A percentile compares a stretch with the other conserved stretches of the same genome.
Evolutionary conservation across 2,888 invertebrate species (phyloP).

Genomic region (Gandaritis pyraliata): DNA sequence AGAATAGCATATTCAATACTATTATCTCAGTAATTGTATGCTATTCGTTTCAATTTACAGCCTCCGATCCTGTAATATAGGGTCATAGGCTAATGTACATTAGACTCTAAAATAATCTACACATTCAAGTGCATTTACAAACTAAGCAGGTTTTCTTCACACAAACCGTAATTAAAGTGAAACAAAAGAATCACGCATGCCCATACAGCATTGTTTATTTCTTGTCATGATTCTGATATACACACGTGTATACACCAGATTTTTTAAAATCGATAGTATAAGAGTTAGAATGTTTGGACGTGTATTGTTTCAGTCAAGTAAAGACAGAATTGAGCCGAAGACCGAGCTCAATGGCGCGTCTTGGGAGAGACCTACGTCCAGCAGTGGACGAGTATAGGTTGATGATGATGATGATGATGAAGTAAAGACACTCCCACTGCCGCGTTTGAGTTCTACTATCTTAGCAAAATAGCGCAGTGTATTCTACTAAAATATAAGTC

Average conservation of each 20-base stretch:
- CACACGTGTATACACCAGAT: not conserved
- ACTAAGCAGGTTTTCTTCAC: not conserved
- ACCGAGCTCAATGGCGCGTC: too few relatives aligned
- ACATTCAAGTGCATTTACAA: slow-evolving; percentile 8
- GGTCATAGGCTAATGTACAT: slow-evolving; percentile 58
- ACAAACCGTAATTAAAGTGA: not conserved
- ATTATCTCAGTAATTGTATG: slow-evolving; percentile 39
- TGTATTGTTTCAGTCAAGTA: too few relatives aligned
- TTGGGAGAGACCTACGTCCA: too few relatives aligned
- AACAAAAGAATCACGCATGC: not conserved
- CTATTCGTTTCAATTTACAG: slow-evolving; percentile 53
- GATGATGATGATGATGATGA: too few relatives aligned
- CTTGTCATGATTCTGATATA: not conserved
- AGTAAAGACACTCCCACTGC: too few relatives aligned
- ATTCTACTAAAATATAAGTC: too few relatives aligned
- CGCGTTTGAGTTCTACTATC: too few relatives aligned
- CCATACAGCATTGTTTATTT: too few relatives aligned
- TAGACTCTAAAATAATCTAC: slow-evolving; percentile 40
- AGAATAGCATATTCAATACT: slow-evolving; percentile 24
- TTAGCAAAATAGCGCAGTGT: too few relatives aligned
- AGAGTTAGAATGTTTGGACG: too few relatives aligned
- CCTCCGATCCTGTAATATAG: slow-evolving; percentile 46
- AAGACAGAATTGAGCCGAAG: too few relatives aligned
- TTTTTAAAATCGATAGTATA: not conserved
- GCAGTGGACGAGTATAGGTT: too few relatives aligned